Base-by-base conservation (phyloP, 2,888 invertebrate genomes). In the Mythimna lalbum region DNA sequence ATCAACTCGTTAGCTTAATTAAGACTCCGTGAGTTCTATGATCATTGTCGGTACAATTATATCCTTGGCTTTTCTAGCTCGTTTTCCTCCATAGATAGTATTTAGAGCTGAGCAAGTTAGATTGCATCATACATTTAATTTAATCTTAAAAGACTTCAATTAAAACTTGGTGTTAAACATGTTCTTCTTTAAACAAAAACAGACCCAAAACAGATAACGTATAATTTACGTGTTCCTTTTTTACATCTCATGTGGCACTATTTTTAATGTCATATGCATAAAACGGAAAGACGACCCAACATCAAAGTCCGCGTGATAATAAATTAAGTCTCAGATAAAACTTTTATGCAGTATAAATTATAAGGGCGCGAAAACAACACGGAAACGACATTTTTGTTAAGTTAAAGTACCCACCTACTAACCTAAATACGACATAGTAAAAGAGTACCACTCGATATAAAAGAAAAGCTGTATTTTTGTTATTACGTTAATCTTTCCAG, bases 241-340 rank as follows among this genome's bases (percentile, higher is more conserved):
- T 56, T 63, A 76, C 56, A 76, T 76, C 52, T 76, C 12, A 21
- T 43, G 57, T 55, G 43, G 47, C 50, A 47, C 31, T 17, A 10
- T 36, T 52, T 72, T 76, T 60, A 56, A 70, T 50, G 53, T 63
- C 60, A 12, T 23, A 36, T 21, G 27, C 63, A 50, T 72, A 62
- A 62, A 69, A 65, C 36, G 52, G 23, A 65, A 49, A 72, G 21
- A 78, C 49, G 17, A 59, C 27, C 61, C 67, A 80, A 77, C 84
- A 80, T 81, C 78, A 85, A 84, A 79, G 81, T 64, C 69, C 69
- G 50, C 63, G 55, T 78, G 73, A 76, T 74, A 81, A 82, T 86
- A 86, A 85, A 85, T 85, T 82, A 72, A 83, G 75, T 60, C 27
- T 66, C 17, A 83, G 62, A 86, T 86, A 85, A 85, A 84, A 81